These are phyloP conservation scores for Malaclemys terrapin DNA, from an alignment of 2,113 vertebrate genomes.

Conservation along the genomic window DNA sequence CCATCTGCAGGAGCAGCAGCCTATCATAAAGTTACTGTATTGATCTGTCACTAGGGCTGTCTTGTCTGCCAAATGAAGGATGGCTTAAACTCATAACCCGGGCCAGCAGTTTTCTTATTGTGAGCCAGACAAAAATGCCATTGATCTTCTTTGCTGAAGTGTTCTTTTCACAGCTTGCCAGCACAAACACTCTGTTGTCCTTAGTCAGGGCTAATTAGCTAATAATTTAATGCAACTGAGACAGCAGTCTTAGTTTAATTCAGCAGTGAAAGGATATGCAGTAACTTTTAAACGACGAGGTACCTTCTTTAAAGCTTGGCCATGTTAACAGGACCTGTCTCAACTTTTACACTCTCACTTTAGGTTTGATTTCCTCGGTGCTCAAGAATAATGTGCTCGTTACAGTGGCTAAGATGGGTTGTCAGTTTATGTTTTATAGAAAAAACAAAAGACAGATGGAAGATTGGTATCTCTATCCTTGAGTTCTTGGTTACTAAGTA, in stretches of 20 bases:
- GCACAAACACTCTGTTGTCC: conserved; percentile 69
- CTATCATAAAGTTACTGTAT: conserved; percentile 66
- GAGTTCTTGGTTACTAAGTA: neutral
- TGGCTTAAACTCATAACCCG: conserved; percentile 69
- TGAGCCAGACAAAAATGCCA: conserved; percentile 73
- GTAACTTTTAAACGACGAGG: neutral
- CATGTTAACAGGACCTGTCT: neutral
- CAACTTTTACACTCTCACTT: conserved; percentile 13
- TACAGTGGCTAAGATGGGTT: neutral
- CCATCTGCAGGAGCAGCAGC: conserved; percentile 64
- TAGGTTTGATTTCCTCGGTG: conserved; percentile 6
- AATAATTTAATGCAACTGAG: conserved; percentile 78
- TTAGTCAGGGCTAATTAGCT: conserved; percentile 75
- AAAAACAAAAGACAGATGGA: neutral
- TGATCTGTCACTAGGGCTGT: conserved; percentile 67
- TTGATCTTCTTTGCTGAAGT: conserved; percentile 74
- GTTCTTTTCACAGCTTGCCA: conserved; percentile 78
- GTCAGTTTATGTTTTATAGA: conserved; percentile 4
- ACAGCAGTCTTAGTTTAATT: conserved; percentile 47
- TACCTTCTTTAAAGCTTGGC: neutral
- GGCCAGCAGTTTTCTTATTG: conserved; percentile 70
- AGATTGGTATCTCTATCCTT: neutral
- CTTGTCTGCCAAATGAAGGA: conserved; percentile 73
- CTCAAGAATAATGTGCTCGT: conserved; percentile 34
- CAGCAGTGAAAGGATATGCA: conserved; percentile 26